phyloP scores from a whole-genome alignment of 2,797 vertebrate genomes.

The Sebastiscus albofasciatus region DNA sequence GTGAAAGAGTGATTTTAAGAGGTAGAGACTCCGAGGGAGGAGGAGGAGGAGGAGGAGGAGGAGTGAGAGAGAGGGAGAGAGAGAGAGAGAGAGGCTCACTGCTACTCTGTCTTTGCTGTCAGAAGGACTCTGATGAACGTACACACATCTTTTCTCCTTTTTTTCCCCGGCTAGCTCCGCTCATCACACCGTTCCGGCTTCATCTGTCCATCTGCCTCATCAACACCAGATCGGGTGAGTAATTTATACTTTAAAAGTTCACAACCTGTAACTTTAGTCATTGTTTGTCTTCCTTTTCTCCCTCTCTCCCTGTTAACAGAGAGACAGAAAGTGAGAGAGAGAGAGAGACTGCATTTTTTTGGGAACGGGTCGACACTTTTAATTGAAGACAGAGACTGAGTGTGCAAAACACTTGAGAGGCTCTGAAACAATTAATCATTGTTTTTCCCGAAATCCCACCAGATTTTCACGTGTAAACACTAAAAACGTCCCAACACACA shows the following conservation, averaged over 20 bases:
- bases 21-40: slow-evolving; percentile 60
- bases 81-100: slow-evolving; percentile 73
- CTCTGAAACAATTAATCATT: slow-evolving; percentile 50
- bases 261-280: slow-evolving; percentile 20
- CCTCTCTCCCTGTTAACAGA: slow-evolving; percentile 23
- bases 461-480: slow-evolving; percentile 48
- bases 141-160: slow-evolving; percentile 66
- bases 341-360: slow-evolving; percentile 37
- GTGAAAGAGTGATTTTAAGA: slow-evolving; percentile 76
- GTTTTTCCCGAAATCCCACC: slow-evolving; percentile 51
- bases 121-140: slow-evolving; percentile 78
- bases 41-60: slow-evolving; percentile 19
- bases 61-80: slow-evolving; percentile 55
- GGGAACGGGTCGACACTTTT: slow-evolving; percentile 52
- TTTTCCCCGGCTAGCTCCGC: slow-evolving; percentile 52
- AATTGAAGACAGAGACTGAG: slow-evolving; percentile 75
- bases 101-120: slow-evolving; percentile 77
- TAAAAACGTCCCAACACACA: slow-evolving; percentile 31
- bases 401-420: slow-evolving; percentile 42
- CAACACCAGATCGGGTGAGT: slow-evolving; percentile 76
- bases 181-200: slow-evolving; percentile 54
- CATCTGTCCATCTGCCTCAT: slow-evolving; percentile 50
- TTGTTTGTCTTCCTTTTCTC: slow-evolving; percentile 41
- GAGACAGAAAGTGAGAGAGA: not conserved
- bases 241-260: slow-evolving; percentile 7